phyloP scores from a whole-genome alignment of 1,140 invertebrate species.

The Drosophila simulans region DNA sequence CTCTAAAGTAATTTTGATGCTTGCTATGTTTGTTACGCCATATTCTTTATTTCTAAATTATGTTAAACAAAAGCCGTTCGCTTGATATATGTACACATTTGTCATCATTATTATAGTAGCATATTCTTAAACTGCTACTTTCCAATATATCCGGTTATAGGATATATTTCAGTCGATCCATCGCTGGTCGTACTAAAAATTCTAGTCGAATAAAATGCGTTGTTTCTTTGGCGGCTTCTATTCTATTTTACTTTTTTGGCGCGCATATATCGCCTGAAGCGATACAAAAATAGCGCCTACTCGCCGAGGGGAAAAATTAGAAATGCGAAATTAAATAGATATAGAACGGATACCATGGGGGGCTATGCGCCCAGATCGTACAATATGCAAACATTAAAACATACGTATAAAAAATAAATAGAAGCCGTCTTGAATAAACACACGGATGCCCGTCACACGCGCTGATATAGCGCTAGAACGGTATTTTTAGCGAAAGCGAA shows the following conservation, averaged over 20 bases:
- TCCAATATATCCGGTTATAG: not conserved
- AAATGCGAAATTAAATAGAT: conserved; percentile 72
- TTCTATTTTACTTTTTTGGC: conserved; percentile 27
- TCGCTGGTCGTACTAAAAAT: conserved; percentile 1
- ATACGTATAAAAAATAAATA: conserved; percentile 55
- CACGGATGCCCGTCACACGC: conserved; percentile 38
- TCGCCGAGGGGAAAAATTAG: conserved; percentile 29
- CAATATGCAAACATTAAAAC: conserved; percentile 50
- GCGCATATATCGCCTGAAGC: conserved; percentile 16
- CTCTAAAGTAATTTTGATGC: not conserved
- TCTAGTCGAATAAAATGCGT: conserved; percentile 29
- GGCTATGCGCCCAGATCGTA: conserved; percentile 21
- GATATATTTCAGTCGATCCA: not conserved
- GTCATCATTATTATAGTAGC: too few species aligned
- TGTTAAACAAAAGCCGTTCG: too few species aligned
- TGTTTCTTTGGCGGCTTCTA: conserved; percentile 23
- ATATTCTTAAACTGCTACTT: not conserved
- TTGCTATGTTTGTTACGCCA: not conserved
- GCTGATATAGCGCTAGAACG: conserved; percentile 42
- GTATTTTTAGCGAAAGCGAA: conserved; percentile 49
- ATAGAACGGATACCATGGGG: conserved; percentile 15
- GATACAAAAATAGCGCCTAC: conserved; percentile 35
- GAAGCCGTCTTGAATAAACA: conserved; percentile 53
- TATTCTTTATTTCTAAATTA: too few species aligned
- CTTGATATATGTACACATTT: not conserved